Conservation (phyloP, 2,113 vertebrate species). For the Embiotoca jacksoni region DNA sequence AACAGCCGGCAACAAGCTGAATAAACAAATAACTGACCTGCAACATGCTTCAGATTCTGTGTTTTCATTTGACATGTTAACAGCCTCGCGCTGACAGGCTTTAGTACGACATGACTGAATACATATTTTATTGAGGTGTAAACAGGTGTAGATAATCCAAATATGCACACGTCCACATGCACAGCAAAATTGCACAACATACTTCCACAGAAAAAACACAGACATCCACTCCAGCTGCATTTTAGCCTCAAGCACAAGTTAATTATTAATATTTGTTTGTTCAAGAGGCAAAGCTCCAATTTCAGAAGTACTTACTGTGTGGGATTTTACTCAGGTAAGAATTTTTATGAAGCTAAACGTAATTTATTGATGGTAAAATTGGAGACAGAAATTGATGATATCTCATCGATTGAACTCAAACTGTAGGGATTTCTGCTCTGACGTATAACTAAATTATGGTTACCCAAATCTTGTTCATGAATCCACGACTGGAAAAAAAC, state of each 20-base stretch:
- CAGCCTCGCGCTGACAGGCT: too few species aligned
- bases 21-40: constrained; percentile 81
- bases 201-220: not conserved
- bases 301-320: too few species aligned
- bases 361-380: too few species aligned
- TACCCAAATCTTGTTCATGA: not conserved
- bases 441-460: not conserved
- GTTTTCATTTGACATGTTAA: constrained; percentile 33
- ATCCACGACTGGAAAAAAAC: not conserved
- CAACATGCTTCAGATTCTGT: constrained; percentile 24
- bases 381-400: not conserved
- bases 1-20: constrained; percentile 77
- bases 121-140: not conserved
- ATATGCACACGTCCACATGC: not conserved
- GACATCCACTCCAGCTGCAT: not conserved
- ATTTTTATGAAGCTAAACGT: too few species aligned
- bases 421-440: not conserved
- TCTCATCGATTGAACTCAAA: not conserved
- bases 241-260: not conserved
- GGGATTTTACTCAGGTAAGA: too few species aligned
- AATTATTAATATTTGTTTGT: not conserved
- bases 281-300: too few species aligned
- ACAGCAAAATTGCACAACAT: not conserved
- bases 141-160: not conserved
- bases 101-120: too few species aligned